phyloP scores from a whole-genome alignment of 1,140 invertebrate species.

The Ericerus pela region DNA sequence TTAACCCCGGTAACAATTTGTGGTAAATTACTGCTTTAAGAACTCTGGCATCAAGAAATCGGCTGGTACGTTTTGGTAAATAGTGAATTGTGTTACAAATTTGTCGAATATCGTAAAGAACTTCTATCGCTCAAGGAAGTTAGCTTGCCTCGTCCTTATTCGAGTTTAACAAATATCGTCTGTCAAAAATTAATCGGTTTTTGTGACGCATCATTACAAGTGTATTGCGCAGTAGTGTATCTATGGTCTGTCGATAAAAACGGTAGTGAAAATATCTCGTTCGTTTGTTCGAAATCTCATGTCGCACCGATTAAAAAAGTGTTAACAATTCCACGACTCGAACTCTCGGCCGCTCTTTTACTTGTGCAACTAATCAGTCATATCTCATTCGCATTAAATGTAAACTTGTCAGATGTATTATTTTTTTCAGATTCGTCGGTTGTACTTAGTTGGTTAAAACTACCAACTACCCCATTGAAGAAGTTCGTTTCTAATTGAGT shows the following conservation, averaged over 20 bases:
- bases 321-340: conserved; percentile 29
- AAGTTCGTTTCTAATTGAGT: conserved; percentile 22
- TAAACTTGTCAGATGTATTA: conserved; percentile 5
- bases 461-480: conserved; percentile 17
- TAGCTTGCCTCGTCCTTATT: background rate
- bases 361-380: conserved; percentile 17
- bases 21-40: conserved; percentile 26
- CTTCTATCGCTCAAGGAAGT: background rate
- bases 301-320: conserved; percentile 27
- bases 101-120: background rate
- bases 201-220: conserved; percentile 14
- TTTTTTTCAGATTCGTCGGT: conserved; percentile 23
- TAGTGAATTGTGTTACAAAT: conserved; percentile 8
- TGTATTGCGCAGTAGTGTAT: conserved; percentile 16
- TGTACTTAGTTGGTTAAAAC: conserved; percentile 20
- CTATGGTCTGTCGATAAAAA: background rate
- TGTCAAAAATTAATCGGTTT: conserved; percentile 7
- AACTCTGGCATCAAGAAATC: conserved; percentile 18
- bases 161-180: background rate
- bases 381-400: conserved; percentile 1
- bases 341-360: conserved; percentile 29
- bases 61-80: conserved; percentile 24
- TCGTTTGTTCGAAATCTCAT: conserved; percentile 26
- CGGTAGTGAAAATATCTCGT: conserved; percentile 10
- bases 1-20: conserved; percentile 22